Evolutionary conservation across 2,797 vertebrate genomes (phyloP).

Genomic region (Falco novaeseelandiae): DNA sequence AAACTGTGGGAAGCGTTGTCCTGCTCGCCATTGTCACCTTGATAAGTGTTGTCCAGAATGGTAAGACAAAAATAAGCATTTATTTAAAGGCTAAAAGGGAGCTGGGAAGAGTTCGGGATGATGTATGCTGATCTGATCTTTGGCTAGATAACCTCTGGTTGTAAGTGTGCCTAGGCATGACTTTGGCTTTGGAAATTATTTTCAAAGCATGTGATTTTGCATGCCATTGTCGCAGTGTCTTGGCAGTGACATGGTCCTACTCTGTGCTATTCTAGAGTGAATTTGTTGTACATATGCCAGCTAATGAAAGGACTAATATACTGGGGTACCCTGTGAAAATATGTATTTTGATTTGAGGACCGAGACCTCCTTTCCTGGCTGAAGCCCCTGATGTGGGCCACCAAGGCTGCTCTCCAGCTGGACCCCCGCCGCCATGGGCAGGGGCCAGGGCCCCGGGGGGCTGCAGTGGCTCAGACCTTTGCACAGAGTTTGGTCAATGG

Average conservation of each 20-base stretch:
- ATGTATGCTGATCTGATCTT: not conserved
- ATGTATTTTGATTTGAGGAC: not conserved
- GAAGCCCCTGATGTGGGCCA: not conserved
- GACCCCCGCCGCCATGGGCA: accelerated
- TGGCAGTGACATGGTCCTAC: not conserved
- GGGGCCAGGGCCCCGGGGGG: not conserved
- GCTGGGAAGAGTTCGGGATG: not conserved
- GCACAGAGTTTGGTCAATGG: not conserved
- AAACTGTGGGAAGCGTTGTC: conserved; percentile 84
- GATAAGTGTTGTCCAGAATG: conserved; percentile 91
- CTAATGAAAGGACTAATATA: not conserved
- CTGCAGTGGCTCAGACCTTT: not conserved
- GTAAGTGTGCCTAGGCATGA: not conserved
- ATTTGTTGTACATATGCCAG: not conserved
- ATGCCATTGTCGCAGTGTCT: not conserved
- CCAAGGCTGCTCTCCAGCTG: not conserved
- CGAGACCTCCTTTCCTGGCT: not conserved
- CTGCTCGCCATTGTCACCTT: conserved; percentile 89
- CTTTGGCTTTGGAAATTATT: not conserved
- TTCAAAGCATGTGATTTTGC: not conserved
- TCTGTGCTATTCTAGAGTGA: not conserved
- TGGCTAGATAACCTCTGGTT: not conserved
- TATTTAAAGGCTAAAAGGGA: not conserved
- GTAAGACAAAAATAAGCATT: conserved; percentile 75
- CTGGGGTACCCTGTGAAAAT: not conserved